Conservation (phyloP, 1,140 invertebrate species). For the Heliothis virescens region DNA sequence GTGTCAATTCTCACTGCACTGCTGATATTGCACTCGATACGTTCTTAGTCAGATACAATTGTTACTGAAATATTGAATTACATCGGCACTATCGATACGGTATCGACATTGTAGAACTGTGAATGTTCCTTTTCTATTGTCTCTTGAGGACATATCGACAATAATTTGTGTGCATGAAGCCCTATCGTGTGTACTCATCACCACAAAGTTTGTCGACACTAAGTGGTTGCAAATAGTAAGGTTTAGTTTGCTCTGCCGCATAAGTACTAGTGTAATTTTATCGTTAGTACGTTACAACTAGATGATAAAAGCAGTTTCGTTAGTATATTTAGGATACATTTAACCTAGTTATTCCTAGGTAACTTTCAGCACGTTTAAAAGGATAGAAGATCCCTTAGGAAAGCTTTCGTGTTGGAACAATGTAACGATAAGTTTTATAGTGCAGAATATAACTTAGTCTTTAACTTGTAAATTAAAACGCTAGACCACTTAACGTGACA, state of each 20-base stretch:
- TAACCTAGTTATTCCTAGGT: no score
- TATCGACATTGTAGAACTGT: not conserved
- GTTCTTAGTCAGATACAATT: not conserved
- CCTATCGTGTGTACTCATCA: conserved; percentile 28
- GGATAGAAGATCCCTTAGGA: not conserved
- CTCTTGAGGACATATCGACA: conserved; percentile 17
- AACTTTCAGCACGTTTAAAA: not conserved
- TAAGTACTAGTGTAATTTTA: conserved; percentile 20
- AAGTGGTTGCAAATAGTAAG: conserved; percentile 40
- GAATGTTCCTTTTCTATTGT: conserved; percentile 6
- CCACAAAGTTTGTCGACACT: conserved; percentile 38
- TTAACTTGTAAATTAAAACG: not conserved
- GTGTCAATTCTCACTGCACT: not conserved
- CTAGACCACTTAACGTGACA: not conserved
- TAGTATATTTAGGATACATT: conserved; percentile 1
- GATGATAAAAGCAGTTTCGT: not conserved
- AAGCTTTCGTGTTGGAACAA: not conserved
- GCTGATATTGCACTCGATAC: conserved; percentile 9
- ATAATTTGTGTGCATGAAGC: conserved; percentile 1
- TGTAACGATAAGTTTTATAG: not conserved
- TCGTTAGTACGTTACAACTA: conserved; percentile 17
- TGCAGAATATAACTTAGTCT: not conserved
- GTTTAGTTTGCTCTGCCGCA: conserved; percentile 4
- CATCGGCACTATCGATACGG: conserved; percentile 14
- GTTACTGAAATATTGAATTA: conserved; percentile 39